Evolutionary conservation across 2,797 vertebrate genomes (phyloP), one percentile per base, ranked within the genome.

Genomic region (Cossypha dichroa): DNA sequence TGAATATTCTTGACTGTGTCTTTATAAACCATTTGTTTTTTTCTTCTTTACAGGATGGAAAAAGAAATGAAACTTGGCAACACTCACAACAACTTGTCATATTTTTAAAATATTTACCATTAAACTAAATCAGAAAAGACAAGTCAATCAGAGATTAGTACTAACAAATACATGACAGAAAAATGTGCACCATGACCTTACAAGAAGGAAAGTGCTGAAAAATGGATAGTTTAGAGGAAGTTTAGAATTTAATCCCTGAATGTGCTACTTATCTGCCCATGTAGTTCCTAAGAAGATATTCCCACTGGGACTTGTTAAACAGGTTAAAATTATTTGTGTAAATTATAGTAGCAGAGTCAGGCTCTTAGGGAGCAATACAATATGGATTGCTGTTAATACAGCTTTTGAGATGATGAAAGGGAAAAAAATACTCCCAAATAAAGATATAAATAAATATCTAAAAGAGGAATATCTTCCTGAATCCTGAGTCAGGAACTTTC

Each of bases 271-370:
- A 76, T 76, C 59, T 79, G 18, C 16, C 31, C 31, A 29, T 70
- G 52, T 70, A 76, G 34, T 41, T 86, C 48, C 33, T 92, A 72
- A 93, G 88, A 90, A 95, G 80, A 86, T 96, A 96, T 25, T 90
- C 80, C 74, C 88, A 63, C 28, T 81, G 88, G 73, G 76, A 94
- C 54, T 88, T 96, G 63, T 86, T 92, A 73, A 91, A 94, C 67
- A 76, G 68, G 59, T 90, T 90, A 49, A 85, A 93, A 93, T 79
- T 82, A 40, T 95, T 94, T 74, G 70, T 70, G 56, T 85, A 91
- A 85, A 38, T 89, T 82, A 70, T 3, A 0, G 67, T 40, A 79
- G 59, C 63, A 80, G 92, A 88, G 58, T 56, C 63, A 70, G 55
- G 36, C 52, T 89, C 70, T 73, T 56, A 43, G 77, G 74, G 64